These are phyloP conservation scores for Grantiella picta DNA, from an alignment of 2,113 vertebrate species.

Conservation along the genomic window DNA sequence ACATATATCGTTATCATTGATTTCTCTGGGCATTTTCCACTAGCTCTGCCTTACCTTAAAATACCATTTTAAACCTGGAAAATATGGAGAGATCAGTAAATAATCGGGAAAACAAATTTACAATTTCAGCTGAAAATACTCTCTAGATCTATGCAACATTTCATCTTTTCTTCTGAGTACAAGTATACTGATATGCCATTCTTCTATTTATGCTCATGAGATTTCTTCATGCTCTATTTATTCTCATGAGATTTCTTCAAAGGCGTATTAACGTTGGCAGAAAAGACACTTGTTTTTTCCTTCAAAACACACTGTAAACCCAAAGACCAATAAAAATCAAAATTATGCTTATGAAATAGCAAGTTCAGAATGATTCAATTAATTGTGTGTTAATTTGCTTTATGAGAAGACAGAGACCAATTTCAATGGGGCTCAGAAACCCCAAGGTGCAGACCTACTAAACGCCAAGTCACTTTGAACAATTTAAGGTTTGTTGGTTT, in stretches of 20 bases:
- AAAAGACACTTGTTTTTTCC: background rate
- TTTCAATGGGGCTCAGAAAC: background rate
- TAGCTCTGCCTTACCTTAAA: background rate
- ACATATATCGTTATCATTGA: background rate
- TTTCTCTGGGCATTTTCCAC: background rate
- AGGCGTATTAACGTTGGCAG: background rate
- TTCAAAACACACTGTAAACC: background rate
- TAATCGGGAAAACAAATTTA: background rate
- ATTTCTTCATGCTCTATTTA: background rate
- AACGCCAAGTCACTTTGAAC: background rate
- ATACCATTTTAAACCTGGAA: background rate
- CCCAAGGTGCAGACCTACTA: fast-evolving
- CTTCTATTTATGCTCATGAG: background rate
- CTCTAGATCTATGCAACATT: background rate
- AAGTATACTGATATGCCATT: background rate
- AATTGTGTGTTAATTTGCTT: background rate
- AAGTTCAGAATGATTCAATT: background rate
- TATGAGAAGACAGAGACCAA: background rate
- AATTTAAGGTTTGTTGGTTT: background rate
- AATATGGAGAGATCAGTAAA: background rate
- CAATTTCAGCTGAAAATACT: background rate
- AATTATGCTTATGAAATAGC: background rate
- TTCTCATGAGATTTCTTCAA: background rate
- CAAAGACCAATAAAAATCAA: background rate
- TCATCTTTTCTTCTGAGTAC: background rate